phyloP scores from a whole-genome alignment of 53 echinoderm and acorn worm genomes.

The Echinometra lucunter region DNA sequence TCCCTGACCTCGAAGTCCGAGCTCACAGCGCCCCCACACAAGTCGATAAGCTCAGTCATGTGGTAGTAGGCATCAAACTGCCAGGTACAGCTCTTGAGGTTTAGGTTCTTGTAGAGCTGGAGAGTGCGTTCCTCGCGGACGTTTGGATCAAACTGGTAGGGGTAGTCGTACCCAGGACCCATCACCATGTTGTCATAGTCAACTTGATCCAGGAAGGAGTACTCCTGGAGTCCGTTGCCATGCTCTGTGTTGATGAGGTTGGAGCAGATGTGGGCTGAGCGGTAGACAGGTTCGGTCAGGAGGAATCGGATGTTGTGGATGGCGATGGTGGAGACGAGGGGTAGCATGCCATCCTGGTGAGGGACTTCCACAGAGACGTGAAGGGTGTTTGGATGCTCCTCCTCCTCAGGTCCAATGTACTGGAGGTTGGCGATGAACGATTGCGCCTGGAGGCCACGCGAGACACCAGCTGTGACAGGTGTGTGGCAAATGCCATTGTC shows the following conservation, averaged over 20 bases:
- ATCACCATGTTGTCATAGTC: slow-evolving; percentile 80
- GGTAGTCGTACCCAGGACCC: slow-evolving; percentile 96
- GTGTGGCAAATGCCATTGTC: slow-evolving; percentile 99
- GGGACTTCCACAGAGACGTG: slow-evolving; percentile 97
- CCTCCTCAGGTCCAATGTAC: slow-evolving; percentile 83
- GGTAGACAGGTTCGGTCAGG: slow-evolving; percentile 96
- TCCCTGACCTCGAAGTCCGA: slow-evolving; percentile 97
- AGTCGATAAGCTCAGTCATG: slow-evolving; percentile 99
- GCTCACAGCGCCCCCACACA: slow-evolving; percentile 95
- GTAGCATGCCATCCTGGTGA: slow-evolving; percentile 99
- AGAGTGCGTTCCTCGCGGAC: slow-evolving; percentile 87
- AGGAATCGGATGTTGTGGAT: slow-evolving; percentile 98
- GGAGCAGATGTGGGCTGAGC: slow-evolving; percentile 97
- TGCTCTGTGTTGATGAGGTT: slow-evolving; percentile 82
- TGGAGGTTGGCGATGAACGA: slow-evolving; percentile 93
- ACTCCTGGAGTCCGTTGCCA: slow-evolving; percentile 81
- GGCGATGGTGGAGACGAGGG: slow-evolving; percentile 89
- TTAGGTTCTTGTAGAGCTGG: slow-evolving; percentile 89
- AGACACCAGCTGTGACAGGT: slow-evolving; percentile 90
- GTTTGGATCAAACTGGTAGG: slow-evolving; percentile 92
- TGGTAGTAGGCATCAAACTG: slow-evolving; percentile 97
- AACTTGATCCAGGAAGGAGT: slow-evolving; percentile 88
- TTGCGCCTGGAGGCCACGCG: slow-evolving; percentile 96
- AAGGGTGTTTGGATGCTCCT: slow-evolving; percentile 88
- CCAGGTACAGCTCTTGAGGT: slow-evolving; percentile 99